Evolutionary conservation across 1,140 invertebrate species (phyloP).

Genomic region (Maniola jurtina): DNA sequence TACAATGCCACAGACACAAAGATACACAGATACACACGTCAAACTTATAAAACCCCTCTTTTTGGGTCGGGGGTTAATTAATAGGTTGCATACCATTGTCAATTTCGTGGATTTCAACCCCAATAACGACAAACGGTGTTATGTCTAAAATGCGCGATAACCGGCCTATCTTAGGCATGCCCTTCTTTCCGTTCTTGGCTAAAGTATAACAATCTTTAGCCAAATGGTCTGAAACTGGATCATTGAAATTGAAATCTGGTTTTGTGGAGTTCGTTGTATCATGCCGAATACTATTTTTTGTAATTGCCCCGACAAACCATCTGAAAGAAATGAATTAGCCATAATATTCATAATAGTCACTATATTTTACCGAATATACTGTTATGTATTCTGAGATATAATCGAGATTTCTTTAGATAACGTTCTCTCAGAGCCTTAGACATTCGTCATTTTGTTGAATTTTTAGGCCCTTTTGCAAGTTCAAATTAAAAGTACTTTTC

Average conservation of each 20-base stretch:
- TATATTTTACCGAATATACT: too few relatives aligned
- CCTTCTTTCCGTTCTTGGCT: slow-evolving; percentile 69
- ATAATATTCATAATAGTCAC: too few relatives aligned
- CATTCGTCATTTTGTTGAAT: too few relatives aligned
- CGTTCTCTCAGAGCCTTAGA: too few relatives aligned
- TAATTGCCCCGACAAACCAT: slow-evolving; percentile 38
- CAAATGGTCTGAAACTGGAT: slow-evolving; percentile 53
- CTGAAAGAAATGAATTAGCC: slow-evolving; percentile 29
- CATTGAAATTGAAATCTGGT: slow-evolving; percentile 60
- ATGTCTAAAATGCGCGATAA: slow-evolving; percentile 87
- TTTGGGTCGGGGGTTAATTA: too few relatives aligned
- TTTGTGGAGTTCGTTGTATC: slow-evolving; percentile 46
- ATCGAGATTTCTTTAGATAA: too few relatives aligned
- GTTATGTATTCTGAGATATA: too few relatives aligned
- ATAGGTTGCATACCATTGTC: slow-evolving; percentile 9
- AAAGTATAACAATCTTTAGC: slow-evolving; percentile 87
- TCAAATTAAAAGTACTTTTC: too few relatives aligned
- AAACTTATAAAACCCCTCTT: too few relatives aligned
- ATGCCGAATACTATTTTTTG: slow-evolving; percentile 42
- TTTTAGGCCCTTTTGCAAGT: too few relatives aligned
- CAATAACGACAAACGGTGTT: slow-evolving; percentile 86
- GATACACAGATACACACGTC: too few relatives aligned
- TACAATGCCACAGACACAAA: too few relatives aligned
- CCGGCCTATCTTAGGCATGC: slow-evolving; percentile 80
- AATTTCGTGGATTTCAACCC: slow-evolving; percentile 14